Conservation (phyloP, 2,113 vertebrate genomes). For the Saguinus imperator region DNA sequence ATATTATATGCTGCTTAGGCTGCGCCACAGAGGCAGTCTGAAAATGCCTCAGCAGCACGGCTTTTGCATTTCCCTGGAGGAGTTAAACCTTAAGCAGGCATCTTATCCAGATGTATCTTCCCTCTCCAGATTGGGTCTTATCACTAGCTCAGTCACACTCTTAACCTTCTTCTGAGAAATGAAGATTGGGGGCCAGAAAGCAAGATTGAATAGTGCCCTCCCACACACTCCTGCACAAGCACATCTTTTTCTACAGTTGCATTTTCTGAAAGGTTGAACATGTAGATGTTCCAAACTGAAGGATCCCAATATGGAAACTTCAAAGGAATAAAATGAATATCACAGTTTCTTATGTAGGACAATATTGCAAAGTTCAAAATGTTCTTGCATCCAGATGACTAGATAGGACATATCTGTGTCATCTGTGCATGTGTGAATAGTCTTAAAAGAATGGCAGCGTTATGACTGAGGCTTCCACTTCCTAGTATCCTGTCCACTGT, state of each 20-base stretch:
- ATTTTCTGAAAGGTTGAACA: background rate
- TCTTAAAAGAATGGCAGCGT: background rate
- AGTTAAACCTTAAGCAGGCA: background rate
- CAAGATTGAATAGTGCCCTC: background rate
- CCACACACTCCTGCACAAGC: background rate
- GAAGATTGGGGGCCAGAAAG: background rate
- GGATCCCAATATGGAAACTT: slow-evolving; percentile 47
- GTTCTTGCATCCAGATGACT: background rate
- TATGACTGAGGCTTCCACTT: background rate
- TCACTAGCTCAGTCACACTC: background rate
- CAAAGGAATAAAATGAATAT: slow-evolving; percentile 31
- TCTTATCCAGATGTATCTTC: background rate
- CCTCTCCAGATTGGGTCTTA: background rate
- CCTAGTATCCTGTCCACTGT: background rate
- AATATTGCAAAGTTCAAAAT: slow-evolving; percentile 50
- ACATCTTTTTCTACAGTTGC: slow-evolving; percentile 11
- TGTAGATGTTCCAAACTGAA: background rate
- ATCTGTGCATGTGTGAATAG: background rate
- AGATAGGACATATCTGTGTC: background rate
- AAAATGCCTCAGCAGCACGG: background rate
- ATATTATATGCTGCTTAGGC: background rate
- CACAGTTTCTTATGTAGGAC: background rate
- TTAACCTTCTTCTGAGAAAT: background rate
- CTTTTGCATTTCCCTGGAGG: slow-evolving; percentile 8
- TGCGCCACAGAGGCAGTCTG: background rate